These are phyloP conservation scores for Micropoecilia bifurca DNA, from an alignment of 2,797 vertebrate species.

Conservation along the genomic window DNA sequence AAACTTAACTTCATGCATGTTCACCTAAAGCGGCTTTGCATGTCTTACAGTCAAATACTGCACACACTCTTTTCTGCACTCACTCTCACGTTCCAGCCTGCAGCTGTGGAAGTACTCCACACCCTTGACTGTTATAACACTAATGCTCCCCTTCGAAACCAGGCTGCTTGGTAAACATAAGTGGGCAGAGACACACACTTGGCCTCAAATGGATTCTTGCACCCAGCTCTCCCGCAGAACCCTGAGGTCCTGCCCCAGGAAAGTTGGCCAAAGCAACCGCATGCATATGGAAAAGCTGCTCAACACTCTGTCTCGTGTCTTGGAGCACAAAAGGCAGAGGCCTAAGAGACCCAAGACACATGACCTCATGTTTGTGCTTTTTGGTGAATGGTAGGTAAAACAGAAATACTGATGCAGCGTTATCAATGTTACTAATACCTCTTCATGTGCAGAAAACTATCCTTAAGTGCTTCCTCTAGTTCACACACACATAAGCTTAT, in stretches of 20 bases:
- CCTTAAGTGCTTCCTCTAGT: constrained; percentile 62
- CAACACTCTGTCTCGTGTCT: constrained; percentile 38
- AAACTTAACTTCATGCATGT: not conserved
- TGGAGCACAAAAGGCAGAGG: constrained; percentile 39
- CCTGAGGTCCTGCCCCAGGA: constrained; percentile 62
- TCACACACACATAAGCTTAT: constrained; percentile 29
- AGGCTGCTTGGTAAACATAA: constrained; percentile 18
- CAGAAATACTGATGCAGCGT: constrained; percentile 42
- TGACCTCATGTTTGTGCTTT: not conserved
- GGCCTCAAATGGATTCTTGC: constrained; percentile 61
- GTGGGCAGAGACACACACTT: constrained; percentile 39
- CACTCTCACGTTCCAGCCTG: constrained; percentile 17
- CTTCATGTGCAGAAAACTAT: constrained; percentile 57
- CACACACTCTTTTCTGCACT: constrained; percentile 1
- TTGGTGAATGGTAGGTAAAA: constrained; percentile 33
- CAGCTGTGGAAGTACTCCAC: constrained; percentile 17
- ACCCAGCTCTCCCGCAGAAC: constrained; percentile 54
- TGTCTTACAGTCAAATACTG: not conserved
- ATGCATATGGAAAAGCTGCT: constrained; percentile 75
- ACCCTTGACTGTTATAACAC: constrained; percentile 22
- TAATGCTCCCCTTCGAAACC: constrained; percentile 32
- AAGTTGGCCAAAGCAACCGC: constrained; percentile 50
- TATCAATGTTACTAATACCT: constrained; percentile 39
- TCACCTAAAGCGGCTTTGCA: not conserved
- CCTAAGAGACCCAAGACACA: constrained; percentile 36